Base-by-base conservation (phyloP, 2,797 vertebrate genomes). In the Pyrrhura leucotis region DNA sequence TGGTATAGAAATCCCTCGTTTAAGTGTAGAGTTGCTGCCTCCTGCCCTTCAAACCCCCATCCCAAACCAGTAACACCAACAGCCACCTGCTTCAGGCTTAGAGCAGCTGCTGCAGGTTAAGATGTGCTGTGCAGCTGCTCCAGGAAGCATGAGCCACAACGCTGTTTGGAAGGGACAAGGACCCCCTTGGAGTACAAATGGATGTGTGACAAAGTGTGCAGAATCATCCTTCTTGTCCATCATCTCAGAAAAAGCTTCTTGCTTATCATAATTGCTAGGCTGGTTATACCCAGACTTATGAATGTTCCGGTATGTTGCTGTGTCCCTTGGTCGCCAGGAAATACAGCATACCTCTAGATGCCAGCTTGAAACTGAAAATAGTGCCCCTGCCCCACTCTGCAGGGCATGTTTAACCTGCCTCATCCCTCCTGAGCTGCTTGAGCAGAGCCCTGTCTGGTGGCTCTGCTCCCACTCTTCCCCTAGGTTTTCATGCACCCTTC, bases 31-130 rank as follows among this genome's bases (percentile, higher is more conserved):
- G 47, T 80, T 80, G 48, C 74, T 80, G 62, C 85, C 54, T 92
- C 21, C 28, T 0, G 3, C 67, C 68, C 61, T 89, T 79, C 59
- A 63, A n/a, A 23, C 68, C 63, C 35, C 90, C 48, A 37, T 94
- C 42, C 75, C 2, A 42, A 63, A 63, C 45, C 71, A 35, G n/a
- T 78, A 66, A 81, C 42, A 53, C 14, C 87, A 68, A 48, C 4
- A 12, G 65, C 83, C 74, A 66, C 79, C 56, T 88, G 85, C 68
- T 51, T 88, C 73, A 63, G 74, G 67, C 56, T 50, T 85, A 44
- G n/a, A 81, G 69, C 85, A 90, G 90, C 80, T 88, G 85, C 80
- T 90, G 62, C 72, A 91, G 82, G 72, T 92, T 89, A 63, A 69
- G 72, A 77, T 59, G 75, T 6, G 20, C 68, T 85, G 35, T 63